phyloP scores from a whole-genome alignment of 2,797 vertebrate genomes.

The Carapus acus region DNA sequence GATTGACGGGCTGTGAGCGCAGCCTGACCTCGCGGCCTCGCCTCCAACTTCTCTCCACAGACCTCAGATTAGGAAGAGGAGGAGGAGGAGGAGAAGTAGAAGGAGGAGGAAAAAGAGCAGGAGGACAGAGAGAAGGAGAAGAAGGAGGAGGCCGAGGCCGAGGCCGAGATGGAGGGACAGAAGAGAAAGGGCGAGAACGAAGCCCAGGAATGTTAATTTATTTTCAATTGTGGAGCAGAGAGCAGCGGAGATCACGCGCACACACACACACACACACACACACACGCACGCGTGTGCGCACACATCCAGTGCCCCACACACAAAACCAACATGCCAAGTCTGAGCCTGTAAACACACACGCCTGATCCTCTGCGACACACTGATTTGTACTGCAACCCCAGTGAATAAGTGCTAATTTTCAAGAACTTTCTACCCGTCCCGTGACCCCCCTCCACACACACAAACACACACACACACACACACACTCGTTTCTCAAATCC shows the following conservation, averaged over 20 bases:
- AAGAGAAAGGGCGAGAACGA: slow-evolving; percentile 56
- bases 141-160: no score
- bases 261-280: no score
- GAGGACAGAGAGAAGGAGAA: slow-evolving; percentile 49
- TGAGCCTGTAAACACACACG: slow-evolving; percentile 54
- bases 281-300: no score
- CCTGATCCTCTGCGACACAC: slow-evolving; percentile 61
- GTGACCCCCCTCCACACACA: no score
- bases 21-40: slow-evolving; percentile 72
- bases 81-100: slow-evolving; percentile 20
- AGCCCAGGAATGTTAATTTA: slow-evolving; percentile 81
- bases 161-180: no score
- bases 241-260: slow-evolving; percentile 67
- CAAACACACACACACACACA: no score
- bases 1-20: slow-evolving; percentile 76
- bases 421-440: slow-evolving; percentile 52
- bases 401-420: slow-evolving; percentile 60
- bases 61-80: slow-evolving; percentile 72
- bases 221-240: slow-evolving; percentile 73
- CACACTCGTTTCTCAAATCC: no score
- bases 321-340: slow-evolving; percentile 65
- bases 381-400: slow-evolving; percentile 54
- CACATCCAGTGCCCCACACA: slow-evolving; percentile 69
- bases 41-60: slow-evolving; percentile 70
- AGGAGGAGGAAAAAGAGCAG: no score